Base-by-base conservation (phyloP, 2,113 vertebrate species). In the Maccullochella peelii region DNA sequence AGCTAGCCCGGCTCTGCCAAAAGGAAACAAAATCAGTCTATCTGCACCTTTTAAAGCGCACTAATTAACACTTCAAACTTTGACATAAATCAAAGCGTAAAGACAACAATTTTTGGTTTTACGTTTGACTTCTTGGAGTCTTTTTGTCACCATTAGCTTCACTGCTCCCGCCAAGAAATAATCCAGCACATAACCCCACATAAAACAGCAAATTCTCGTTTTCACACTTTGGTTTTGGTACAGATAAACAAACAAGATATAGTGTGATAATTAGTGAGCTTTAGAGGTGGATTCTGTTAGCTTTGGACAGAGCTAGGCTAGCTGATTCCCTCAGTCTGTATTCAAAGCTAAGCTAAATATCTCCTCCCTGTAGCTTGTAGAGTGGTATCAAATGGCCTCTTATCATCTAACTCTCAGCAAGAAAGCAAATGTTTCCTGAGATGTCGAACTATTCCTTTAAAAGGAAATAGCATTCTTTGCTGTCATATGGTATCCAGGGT, bases 381-480 rank as follows among this genome's bases (percentile, higher is more conserved):
- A 25, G 11, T n/a, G 16, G 6, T 38, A 25, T 76, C 15, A 7
- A 21, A 33, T 33, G 33, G 3, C 33, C 33, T 61, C n/a, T 27
- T 50, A 49, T 27, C 33, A 27, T 52, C 23, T 23, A 33, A 52
- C 11, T 11, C 55, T 14, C 4, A 12, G 38, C 11, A 30, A 27
- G 11, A 40, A 30, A 30, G 9, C 9, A 1, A 38, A 49, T 27
- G n/a, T 80, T 49, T 55, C 5, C 9, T 4, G 49, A 65, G 57
- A 55, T 65, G 36, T 62, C 16, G 0, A 76, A 14, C 23, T 59
- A 15, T 50, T 63, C 23, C 18, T 77, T 68, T 49, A 18, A 57
- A 59, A 36, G 18, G 11, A 68, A 82, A 59, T 9, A 1, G 1
- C 54, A 67, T 79, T 67, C 61, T 82, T 62, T 44, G 33, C 65